Evolutionary conservation across 2,113 vertebrate genomes (phyloP).

Genomic region (Naja naja): DNA sequence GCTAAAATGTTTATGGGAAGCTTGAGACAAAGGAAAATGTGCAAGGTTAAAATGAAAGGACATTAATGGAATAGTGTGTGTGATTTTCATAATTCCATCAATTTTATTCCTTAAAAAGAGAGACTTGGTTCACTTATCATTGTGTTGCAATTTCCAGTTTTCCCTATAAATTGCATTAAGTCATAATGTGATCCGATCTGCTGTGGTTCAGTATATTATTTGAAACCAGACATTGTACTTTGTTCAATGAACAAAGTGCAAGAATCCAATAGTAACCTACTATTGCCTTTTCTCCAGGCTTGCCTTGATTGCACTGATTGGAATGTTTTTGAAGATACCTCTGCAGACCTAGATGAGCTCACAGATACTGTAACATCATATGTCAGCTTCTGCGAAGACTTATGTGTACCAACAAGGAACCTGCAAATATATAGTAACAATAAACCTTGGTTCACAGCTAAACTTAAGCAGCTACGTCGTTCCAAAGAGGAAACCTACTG

Average conservation of each 20-base stretch:
- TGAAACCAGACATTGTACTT: neutral
- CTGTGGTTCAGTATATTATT: neutral
- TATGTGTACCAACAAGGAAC: no score
- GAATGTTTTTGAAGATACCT: no score
- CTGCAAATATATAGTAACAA: no score
- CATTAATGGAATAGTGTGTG: constrained; percentile 4
- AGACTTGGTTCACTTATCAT: constrained; percentile 10
- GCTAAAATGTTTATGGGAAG: constrained; percentile 15
- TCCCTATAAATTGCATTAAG: rapidly evolving
- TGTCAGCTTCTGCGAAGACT: no score
- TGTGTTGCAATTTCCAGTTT: neutral
- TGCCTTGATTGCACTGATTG: no score
- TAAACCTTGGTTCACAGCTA: no score
- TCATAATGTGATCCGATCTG: neutral
- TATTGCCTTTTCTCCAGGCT: neutral
- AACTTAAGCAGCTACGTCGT: no score
- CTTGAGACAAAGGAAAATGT: neutral
- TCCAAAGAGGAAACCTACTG: no score
- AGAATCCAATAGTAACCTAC: neutral
- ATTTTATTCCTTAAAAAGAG: neutral
- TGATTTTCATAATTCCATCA: constrained; percentile 1
- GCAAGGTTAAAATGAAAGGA: constrained; percentile 16
- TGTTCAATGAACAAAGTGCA: neutral
- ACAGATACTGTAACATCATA: no score
- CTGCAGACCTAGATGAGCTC: no score